Base-by-base conservation (phyloP, 2,113 vertebrate species). In the Neodontobutis hainanensis region DNA sequence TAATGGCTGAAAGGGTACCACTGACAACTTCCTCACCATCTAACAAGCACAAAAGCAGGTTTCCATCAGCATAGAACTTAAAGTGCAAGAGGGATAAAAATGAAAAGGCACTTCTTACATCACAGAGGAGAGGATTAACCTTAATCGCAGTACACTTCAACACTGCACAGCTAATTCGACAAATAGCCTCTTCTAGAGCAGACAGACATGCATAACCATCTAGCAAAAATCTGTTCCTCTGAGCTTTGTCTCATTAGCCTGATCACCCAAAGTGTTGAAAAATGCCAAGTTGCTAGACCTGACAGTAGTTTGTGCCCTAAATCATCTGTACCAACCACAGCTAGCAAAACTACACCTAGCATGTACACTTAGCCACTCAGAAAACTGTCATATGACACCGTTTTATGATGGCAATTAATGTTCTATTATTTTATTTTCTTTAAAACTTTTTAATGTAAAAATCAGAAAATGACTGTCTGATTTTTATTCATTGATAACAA, bases 101-200 rank as follows among this genome's bases (percentile, higher is more conserved):
- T 14, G 11, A 57, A 58, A 68, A 32, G 53, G 61, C 61, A 38
- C 43, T 46, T 75, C 77, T 81, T 87, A 82, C 84, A 82, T 87
- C 82, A 84, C 60, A 65, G 15, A 80, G 71, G 78, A 48, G 9
- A 76, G 80, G 85, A 87, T 88, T 89, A 87, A 83, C 73, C 68
- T 76, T 85, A 87, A 90, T 89, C 81, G 42, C 73, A 68, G 73
- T 75, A 83, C 79, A 81, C 83, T 84, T 88, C 85, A 83, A 79
- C 85, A 81, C 86, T 65, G 64, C 64, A 77, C 61, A 64, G 82
- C 83, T 90, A 88, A 88, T 90, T 85, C 85, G 71, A 88, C 85
- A 85, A 87, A 83, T 78, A 78, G 81, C 70, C 81, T 82, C 75
- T 75, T 77, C 55, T 48, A 43, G 35, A 43, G 34, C 19, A 16